Evolutionary conservation across 2,113 vertebrate species (phyloP).

Genomic region (Prionailurus bengalensis): DNA sequence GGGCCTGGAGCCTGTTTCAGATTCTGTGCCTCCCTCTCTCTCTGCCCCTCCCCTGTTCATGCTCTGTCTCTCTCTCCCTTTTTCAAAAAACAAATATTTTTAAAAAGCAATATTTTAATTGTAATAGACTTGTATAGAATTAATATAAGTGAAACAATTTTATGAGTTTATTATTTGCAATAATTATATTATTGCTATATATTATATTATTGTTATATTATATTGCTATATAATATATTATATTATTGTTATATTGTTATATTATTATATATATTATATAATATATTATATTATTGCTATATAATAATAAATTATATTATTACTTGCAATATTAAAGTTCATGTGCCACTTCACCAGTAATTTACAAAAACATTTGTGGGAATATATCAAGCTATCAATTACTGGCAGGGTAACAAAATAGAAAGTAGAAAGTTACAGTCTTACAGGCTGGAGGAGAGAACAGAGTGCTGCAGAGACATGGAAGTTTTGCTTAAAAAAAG

Average conservation of each 20-base stretch:
- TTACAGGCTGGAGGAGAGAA: background rate
- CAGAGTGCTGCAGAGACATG: background rate
- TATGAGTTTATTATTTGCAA: background rate
- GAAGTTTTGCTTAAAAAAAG: background rate
- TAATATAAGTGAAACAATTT: background rate
- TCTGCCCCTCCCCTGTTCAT: too few species aligned
- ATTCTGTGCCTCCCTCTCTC: too few species aligned
- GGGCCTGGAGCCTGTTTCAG: too few species aligned
- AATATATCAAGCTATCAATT: background rate
- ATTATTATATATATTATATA: too few species aligned
- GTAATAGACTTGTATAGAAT: background rate
- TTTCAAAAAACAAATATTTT: too few species aligned
- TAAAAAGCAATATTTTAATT: background rate
- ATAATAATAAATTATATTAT: too few species aligned
- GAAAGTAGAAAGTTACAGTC: background rate
- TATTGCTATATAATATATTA: too few species aligned
- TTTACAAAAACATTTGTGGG: background rate
- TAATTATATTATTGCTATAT: background rate
- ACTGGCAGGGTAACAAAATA: background rate
- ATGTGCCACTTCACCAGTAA: background rate
- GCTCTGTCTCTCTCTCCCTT: too few species aligned
- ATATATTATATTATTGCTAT: too few species aligned
- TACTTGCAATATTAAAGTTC: background rate
- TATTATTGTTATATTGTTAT: too few species aligned
- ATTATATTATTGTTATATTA: too few species aligned